A percentile compares a stretch with the other conserved stretches of the same genome.
Evolutionary conservation across 2,797 vertebrate genomes (phyloP).

Genomic region (Paramormyrops hopkinsi): DNA sequence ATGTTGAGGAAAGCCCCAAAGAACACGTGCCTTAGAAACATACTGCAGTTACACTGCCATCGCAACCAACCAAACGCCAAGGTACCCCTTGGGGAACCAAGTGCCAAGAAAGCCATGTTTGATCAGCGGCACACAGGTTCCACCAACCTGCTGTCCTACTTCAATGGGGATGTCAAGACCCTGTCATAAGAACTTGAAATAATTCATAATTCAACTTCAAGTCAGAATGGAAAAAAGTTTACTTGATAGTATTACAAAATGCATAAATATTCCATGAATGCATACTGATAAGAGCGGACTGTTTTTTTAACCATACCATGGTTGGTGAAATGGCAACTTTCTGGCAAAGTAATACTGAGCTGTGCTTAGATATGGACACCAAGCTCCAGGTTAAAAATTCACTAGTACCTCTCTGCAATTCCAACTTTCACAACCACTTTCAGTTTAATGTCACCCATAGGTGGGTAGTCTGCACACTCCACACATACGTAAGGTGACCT

Average conservation of each 20-base stretch:
- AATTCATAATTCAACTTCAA: neutral
- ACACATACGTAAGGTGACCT: neutral
- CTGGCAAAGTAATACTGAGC: neutral
- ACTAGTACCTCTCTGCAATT: neutral
- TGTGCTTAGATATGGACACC: neutral
- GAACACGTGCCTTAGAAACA: neutral
- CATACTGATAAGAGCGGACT: neutral
- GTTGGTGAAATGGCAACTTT: neutral
- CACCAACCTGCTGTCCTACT: neutral
- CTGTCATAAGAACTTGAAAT: neutral
- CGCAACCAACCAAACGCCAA: neutral
- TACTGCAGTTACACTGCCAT: neutral
- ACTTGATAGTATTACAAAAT: neutral
- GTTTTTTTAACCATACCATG: neutral
- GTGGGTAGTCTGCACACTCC: neutral
- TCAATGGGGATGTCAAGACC: neutral
- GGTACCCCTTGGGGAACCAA: neutral
- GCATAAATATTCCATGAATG: neutral
- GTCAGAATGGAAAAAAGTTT: neutral
- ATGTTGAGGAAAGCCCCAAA: neutral
- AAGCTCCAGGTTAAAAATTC: neutral
- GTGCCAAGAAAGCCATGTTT: neutral
- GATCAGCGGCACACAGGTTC: neutral
- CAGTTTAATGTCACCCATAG: neutral
- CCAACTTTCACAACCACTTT: neutral